phyloP scores from a whole-genome alignment of 2,888 invertebrate species.

The Macaria liturata region DNA sequence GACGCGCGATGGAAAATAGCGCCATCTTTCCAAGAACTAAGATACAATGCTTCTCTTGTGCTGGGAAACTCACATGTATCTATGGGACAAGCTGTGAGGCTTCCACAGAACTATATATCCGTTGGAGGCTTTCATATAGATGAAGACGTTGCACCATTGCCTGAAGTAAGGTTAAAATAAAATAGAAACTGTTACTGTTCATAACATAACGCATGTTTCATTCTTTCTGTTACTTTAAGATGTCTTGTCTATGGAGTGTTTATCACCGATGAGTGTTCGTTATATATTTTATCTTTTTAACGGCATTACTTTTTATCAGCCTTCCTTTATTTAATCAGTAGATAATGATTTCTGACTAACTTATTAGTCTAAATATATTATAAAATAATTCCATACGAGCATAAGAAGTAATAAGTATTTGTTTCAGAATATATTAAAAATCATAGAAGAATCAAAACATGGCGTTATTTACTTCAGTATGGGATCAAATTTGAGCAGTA shows the following conservation, averaged over 20 bases:
- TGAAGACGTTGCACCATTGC: constrained; percentile 8
- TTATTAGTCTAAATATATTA: too few relatives aligned
- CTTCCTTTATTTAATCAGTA: too few relatives aligned
- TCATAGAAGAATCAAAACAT: constrained; percentile 63
- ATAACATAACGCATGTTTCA: too few relatives aligned
- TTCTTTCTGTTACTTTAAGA: too few relatives aligned
- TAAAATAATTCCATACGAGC: too few relatives aligned
- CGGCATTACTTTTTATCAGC: too few relatives aligned
- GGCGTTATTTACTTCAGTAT: constrained; percentile 79
- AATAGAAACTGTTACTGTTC: too few relatives aligned
- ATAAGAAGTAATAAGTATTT: neutral
- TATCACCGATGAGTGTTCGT: too few relatives aligned
- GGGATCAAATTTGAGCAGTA: constrained; percentile 67
- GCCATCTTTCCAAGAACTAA: constrained; percentile 34
- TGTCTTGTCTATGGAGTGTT: too few relatives aligned
- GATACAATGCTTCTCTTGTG: constrained; percentile 44
- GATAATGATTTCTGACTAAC: too few relatives aligned
- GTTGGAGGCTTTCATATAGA: constrained; percentile 35
- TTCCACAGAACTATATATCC: constrained; percentile 41
- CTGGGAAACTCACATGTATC: constrained; percentile 43
- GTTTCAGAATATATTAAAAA: constrained; percentile 52
- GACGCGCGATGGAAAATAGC: constrained; percentile 27
- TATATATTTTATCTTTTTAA: too few relatives aligned
- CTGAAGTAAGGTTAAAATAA: constrained; percentile 5
- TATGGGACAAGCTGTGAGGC: constrained; percentile 28